Conservation (phyloP, 2,888 invertebrate species). For the Drosophila vallismaia region DNA sequence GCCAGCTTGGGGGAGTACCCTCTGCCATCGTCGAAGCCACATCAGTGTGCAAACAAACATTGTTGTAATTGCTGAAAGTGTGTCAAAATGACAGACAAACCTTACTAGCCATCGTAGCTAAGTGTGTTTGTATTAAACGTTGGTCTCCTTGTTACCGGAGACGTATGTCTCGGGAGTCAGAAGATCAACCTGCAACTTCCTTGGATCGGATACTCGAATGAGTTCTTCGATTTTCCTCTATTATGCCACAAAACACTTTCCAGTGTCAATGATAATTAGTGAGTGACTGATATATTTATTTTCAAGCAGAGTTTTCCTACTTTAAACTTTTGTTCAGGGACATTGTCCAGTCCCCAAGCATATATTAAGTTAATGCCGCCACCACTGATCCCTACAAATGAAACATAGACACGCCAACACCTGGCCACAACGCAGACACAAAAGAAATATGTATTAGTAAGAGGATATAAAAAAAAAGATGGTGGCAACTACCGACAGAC, state of each 20-base stretch:
- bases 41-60: slow-evolving; percentile 62
- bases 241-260: slow-evolving; percentile 19
- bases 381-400: slow-evolving; percentile 24
- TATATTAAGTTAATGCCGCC: slow-evolving; percentile 34
- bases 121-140: slow-evolving; percentile 1
- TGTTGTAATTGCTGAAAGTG: slow-evolving; percentile 67
- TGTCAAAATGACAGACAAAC: slow-evolving; percentile 65
- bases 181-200: slow-evolving; percentile 22
- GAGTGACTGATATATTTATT: background rate
- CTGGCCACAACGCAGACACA: slow-evolving; percentile 7
- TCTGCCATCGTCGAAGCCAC: slow-evolving; percentile 34
- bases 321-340: background rate
- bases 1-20: slow-evolving; percentile 2
- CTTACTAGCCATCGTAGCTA: slow-evolving; percentile 2
- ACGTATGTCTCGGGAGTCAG: slow-evolving; percentile 10
- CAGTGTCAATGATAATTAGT: background rate
- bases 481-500: slow-evolving; percentile 37
- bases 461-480: background rate
- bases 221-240: slow-evolving; percentile 10
- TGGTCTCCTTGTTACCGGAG: slow-evolving; percentile 9
- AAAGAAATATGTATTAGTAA: background rate
- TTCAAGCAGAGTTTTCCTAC: background rate
- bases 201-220: background rate
- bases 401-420: slow-evolving; percentile 32
- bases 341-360: slow-evolving; percentile 33